Percentiles rank a stretch among this genome's conserved stretches.
Conservation (phyloP, 2,888 invertebrate species). For the Lasiommata megera region DNA sequence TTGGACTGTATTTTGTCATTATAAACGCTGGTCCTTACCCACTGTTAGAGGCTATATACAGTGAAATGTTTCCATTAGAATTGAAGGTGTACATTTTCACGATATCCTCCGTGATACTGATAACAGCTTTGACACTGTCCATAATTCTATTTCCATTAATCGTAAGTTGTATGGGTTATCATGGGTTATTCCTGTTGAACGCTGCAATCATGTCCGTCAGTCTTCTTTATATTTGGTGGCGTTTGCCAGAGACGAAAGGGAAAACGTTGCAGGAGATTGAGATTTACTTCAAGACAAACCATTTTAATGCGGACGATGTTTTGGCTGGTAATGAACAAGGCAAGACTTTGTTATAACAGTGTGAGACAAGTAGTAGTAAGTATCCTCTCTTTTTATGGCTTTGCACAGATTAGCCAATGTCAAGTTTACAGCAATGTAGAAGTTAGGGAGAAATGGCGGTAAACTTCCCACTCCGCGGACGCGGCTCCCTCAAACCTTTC, state of each 20-base stretch:
- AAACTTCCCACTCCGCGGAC: too few species aligned
- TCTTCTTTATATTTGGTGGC: not conserved
- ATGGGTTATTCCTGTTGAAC: slow-evolving; percentile 5
- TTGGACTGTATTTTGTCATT: slow-evolving; percentile 14
- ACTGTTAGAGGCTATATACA: slow-evolving; percentile 10
- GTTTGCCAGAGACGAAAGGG: slow-evolving; percentile 43
- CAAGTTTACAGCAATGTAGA: too few species aligned
- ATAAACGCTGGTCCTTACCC: slow-evolving; percentile 17
- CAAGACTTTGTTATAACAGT: not conserved
- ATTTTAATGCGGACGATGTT: slow-evolving; percentile 2
- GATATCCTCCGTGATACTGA: not conserved
- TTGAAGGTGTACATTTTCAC: slow-evolving; percentile 15
- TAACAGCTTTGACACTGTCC: not conserved
- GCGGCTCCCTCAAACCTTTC: too few species aligned
- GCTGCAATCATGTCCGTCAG: not conserved
- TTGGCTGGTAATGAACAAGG: not conserved
- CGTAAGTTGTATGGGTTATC: slow-evolving; percentile 31
- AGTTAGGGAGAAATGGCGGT: too few species aligned
- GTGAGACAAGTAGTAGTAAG: not conserved
- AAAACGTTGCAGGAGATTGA: slow-evolving; percentile 43
- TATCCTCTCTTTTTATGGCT: too few species aligned
- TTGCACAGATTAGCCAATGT: too few species aligned
- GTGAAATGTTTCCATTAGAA: slow-evolving; percentile 22
- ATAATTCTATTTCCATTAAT: slow-evolving; percentile 21
- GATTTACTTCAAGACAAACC: slow-evolving; percentile 20